Percentiles rank a stretch among this genome's conserved stretches.
Evolutionary conservation across 1,140 invertebrate genomes (phyloP).

Genomic region (Drosophila oshimai): DNA sequence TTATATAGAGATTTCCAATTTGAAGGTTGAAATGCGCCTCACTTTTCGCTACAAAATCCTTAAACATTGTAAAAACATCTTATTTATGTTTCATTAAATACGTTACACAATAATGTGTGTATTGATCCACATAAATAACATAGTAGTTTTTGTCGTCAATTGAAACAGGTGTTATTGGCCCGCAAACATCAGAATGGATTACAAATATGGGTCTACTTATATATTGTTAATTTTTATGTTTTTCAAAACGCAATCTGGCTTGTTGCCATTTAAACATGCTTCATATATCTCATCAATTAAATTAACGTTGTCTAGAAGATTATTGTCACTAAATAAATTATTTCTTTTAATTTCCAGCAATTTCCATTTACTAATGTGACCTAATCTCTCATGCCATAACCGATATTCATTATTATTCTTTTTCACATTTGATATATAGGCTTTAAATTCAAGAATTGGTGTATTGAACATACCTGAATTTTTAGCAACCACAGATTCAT

Average conservation of each 20-base stretch:
- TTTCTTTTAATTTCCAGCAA: conserved; percentile 68
- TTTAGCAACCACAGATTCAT: neutral
- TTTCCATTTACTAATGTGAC: conserved; percentile 69
- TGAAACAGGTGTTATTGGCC: conserved; percentile 72
- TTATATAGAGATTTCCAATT: too few species aligned
- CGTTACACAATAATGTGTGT: too few species aligned
- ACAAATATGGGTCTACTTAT: conserved; percentile 66
- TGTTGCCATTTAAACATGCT: conserved; percentile 83
- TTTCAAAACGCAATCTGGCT: conserved; percentile 51
- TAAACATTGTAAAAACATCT: conserved; percentile 68
- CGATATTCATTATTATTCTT: conserved; percentile 13
- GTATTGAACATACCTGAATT: conserved; percentile 19
- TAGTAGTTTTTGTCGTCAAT: neutral
- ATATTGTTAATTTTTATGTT: conserved; percentile 62
- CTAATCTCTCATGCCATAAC: conserved; percentile 72
- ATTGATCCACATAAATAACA: conserved; percentile 6
- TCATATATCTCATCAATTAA: conserved; percentile 53
- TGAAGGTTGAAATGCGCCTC: too few species aligned
- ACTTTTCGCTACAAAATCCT: conserved; percentile 62
- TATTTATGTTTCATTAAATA: conserved; percentile 55
- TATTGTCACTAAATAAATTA: conserved; percentile 62
- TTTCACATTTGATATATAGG: neutral
- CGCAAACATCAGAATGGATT: conserved; percentile 82
- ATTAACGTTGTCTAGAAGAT: conserved; percentile 43
- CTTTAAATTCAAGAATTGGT: neutral